A percentile compares a stretch with the other conserved stretches of the same genome.
Conservation (phyloP, 2,888 invertebrate species). For the Bombyx huttoni region DNA sequence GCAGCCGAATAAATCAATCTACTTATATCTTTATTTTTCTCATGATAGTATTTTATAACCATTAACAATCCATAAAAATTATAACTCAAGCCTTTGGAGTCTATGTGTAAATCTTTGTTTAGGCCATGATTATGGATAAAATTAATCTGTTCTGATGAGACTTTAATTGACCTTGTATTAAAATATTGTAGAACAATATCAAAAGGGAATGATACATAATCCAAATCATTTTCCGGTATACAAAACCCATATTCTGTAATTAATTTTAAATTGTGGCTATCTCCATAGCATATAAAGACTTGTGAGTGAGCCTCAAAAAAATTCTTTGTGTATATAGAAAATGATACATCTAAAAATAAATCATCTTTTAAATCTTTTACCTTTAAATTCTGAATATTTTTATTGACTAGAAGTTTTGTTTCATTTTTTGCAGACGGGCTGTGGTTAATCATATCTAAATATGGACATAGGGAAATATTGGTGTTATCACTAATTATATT, state of each 20-base stretch:
- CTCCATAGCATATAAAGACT: conserved; percentile 91
- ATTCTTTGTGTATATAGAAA: conserved; percentile 63
- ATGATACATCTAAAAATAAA: conserved; percentile 47
- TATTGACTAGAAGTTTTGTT: conserved; percentile 46
- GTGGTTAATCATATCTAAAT: conserved; percentile 93
- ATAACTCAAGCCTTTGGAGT: conserved; percentile 75
- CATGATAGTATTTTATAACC: conserved; percentile 59
- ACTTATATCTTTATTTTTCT: conserved; percentile 46
- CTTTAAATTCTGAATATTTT: conserved; percentile 34
- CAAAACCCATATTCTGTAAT: conserved; percentile 91
- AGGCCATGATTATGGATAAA: conserved; percentile 77
- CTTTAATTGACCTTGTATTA: conserved; percentile 29
- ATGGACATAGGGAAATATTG: conserved; percentile 86
- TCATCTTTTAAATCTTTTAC: conserved; percentile 32
- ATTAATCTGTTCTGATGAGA: conserved; percentile 72
- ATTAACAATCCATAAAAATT: conserved; percentile 71
- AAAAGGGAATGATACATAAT: conserved; percentile 75
- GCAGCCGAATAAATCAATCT: conserved; percentile 58
- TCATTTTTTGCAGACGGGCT: conserved; percentile 74
- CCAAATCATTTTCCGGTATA: conserved; percentile 77
- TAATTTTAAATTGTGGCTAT: conserved; percentile 85
- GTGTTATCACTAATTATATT: conserved; percentile 71
- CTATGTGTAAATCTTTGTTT: conserved; percentile 75
- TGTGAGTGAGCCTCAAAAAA: conserved; percentile 76
- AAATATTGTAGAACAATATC: conserved; percentile 63